Percentiles rank a stretch among this genome's conserved stretches.
Conservation (phyloP, 2,113 vertebrate genomes). For the Mustela nigripes region DNA sequence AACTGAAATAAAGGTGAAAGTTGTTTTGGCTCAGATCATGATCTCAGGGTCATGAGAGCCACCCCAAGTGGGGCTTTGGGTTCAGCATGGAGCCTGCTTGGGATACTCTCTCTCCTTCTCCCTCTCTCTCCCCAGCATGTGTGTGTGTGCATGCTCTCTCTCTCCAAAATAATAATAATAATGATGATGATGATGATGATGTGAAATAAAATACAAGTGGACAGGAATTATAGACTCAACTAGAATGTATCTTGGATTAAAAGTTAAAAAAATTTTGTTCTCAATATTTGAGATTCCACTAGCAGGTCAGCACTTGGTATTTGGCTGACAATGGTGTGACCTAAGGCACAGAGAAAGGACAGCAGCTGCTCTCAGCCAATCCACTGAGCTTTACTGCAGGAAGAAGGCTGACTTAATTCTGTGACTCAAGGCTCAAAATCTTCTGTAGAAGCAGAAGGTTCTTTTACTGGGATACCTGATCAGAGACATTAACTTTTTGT, state of each 20-base stretch:
- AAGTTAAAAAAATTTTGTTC: not conserved
- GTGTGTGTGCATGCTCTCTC: not conserved
- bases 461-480: not conserved
- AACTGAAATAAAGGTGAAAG: constrained; percentile 43
- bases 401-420: not conserved
- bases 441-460: not conserved
- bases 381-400: not conserved
- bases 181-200: too few relatives aligned
- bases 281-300: not conserved
- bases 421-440: not conserved
- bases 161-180: not conserved
- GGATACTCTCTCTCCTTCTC: not conserved
- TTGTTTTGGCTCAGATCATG: not conserved
- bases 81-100: not conserved
- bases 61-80: not conserved
- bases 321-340: not conserved
- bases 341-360: not conserved
- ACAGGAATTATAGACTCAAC: not conserved
- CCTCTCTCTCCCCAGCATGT: not conserved
- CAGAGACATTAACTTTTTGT: not conserved
- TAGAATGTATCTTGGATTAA: not conserved
- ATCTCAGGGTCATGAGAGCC: not conserved
- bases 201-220: not conserved
- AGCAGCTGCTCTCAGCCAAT: not conserved
- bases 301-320: not conserved